phyloP scores from a whole-genome alignment of 2,797 vertebrate genomes.

The Sebastes iracundus region DNA sequence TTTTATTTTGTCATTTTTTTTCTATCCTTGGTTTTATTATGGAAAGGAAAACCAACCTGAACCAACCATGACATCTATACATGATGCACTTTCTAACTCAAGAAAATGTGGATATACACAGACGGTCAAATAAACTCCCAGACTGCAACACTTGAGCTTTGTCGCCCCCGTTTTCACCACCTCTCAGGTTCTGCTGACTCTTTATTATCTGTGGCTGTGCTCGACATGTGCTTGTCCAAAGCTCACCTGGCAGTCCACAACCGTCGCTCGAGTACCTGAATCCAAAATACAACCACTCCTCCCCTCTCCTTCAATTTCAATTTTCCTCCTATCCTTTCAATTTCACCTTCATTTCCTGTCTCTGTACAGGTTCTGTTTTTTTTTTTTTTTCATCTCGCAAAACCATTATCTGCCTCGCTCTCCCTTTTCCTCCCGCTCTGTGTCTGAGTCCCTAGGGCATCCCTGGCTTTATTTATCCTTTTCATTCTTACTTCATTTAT shows the following conservation, averaged over 20 bases:
- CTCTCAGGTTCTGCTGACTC: constrained; percentile 6
- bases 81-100: neutral
- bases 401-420: constrained; percentile 53
- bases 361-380: constrained; percentile 34
- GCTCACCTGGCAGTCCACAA: constrained; percentile 11
- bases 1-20: neutral
- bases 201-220: neutral
- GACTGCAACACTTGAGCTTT: neutral
- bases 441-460: constrained; percentile 37
- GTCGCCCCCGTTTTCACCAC: neutral
- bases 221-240: constrained; percentile 21
- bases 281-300: constrained; percentile 25
- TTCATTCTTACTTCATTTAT: constrained; percentile 45
- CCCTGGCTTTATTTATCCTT: constrained; percentile 53
- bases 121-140: neutral
- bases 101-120: neutral
- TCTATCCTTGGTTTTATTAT: neutral
- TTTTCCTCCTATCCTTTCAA: constrained; percentile 59
- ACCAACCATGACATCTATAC: neutral
- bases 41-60: neutral
- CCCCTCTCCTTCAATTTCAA: constrained; percentile 50
- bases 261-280: neutral
- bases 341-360: constrained; percentile 64
- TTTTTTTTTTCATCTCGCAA: constrained; percentile 34
- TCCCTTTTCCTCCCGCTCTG: constrained; percentile 7